These are phyloP conservation scores for Agapostemon virescens DNA, from an alignment of 2,888 invertebrate species.

Conservation along the genomic window DNA sequence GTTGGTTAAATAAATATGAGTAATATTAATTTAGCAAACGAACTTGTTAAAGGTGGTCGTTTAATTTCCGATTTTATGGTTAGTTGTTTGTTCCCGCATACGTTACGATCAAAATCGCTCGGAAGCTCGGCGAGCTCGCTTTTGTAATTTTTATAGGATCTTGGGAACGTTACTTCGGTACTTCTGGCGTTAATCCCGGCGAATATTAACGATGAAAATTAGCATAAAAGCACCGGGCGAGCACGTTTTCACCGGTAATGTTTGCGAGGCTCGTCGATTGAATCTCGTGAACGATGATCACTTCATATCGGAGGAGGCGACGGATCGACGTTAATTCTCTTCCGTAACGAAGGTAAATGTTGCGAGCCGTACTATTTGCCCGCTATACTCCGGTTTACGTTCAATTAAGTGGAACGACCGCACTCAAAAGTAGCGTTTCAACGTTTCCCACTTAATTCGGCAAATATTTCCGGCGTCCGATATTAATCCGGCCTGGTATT, in stretches of 20 bases:
- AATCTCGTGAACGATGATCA: conserved; percentile 38
- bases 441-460: conserved; percentile 38
- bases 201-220: conserved; percentile 2
- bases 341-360: conserved; percentile 46
- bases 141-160: not conserved
- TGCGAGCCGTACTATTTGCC: conserved; percentile 46
- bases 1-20: too few relatives aligned
- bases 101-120: not conserved
- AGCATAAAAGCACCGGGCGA: conserved; percentile 7
- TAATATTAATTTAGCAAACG: too few relatives aligned
- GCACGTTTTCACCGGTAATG: conserved; percentile 13
- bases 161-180: not conserved
- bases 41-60: too few relatives aligned
- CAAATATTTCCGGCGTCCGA: conserved; percentile 40
- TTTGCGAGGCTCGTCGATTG: conserved; percentile 27
- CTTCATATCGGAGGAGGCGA: conserved; percentile 23
- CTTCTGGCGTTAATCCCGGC: not conserved
- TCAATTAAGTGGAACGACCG: conserved; percentile 47
- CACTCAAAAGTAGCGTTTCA: conserved; percentile 24
- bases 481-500: conserved; percentile 28
- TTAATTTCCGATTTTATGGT: too few relatives aligned
- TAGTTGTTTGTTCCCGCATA: not conserved
- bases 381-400: conserved; percentile 38
- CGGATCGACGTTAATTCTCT: conserved; percentile 34
- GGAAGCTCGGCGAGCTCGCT: not conserved